These are phyloP conservation scores for Dinoponera quadriceps DNA, from an alignment of 1,140 invertebrate species.

Conservation along the genomic window DNA sequence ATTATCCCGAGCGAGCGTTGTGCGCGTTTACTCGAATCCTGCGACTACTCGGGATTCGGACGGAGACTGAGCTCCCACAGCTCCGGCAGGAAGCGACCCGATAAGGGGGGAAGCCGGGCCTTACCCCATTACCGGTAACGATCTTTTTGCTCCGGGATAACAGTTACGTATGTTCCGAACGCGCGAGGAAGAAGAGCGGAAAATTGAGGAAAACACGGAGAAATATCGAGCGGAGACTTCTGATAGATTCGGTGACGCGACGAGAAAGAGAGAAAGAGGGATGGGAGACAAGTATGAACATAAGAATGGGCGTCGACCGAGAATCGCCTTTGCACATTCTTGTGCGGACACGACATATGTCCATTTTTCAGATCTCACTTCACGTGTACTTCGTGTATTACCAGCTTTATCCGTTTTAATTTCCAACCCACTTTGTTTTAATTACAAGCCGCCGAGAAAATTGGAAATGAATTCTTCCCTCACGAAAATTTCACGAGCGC, in stretches of 20 bases:
- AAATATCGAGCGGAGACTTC: constrained; percentile 8
- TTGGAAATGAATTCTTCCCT: constrained; percentile 19
- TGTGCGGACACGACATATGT: not conserved
- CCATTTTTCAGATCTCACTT: not conserved
- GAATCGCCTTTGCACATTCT: not conserved
- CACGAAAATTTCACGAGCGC: not conserved
- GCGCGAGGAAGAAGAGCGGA: constrained; percentile 40
- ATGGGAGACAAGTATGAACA: constrained; percentile 16
- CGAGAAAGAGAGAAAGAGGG: not conserved
- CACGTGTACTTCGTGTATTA: not conserved
- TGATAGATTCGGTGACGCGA: not conserved
- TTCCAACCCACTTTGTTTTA: constrained; percentile 8
- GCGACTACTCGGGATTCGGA: constrained; percentile 60
- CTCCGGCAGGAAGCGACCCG: constrained; percentile 5
- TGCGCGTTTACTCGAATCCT: constrained; percentile 48
- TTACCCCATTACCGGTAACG: constrained; percentile 66
- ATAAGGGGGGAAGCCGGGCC: constrained; percentile 55
- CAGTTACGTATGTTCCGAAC: constrained; percentile 47
- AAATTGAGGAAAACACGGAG: constrained; percentile 40
- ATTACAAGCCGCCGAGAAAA: not conserved
- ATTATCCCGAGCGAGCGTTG: constrained; percentile 61
- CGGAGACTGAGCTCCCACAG: constrained; percentile 38
- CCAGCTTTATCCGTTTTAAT: constrained; percentile 4
- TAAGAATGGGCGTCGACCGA: not conserved
- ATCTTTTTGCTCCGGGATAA: constrained; percentile 68